A percentile compares a stretch with the other conserved stretches of the same genome.
These are phyloP conservation scores for Todiramphus chloris DNA, from an alignment of 2,113 vertebrate species.

Conservation along the genomic window DNA sequence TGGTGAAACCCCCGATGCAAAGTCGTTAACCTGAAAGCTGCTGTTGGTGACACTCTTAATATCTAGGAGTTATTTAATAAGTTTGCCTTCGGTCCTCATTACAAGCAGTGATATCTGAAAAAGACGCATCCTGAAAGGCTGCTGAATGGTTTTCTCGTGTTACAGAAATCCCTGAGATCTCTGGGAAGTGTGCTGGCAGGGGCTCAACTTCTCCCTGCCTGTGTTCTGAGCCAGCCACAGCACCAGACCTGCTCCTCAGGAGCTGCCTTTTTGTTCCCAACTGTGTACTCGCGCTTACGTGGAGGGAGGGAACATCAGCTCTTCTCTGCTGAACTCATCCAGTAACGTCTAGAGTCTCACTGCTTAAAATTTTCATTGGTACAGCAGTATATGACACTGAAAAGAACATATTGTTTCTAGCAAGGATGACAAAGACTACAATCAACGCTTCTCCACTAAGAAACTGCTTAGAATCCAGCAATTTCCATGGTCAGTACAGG, in stretches of 20 bases:
- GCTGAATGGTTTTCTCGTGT: not conserved
- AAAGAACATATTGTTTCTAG: not conserved
- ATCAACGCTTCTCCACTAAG: not conserved
- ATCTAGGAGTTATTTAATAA: not conserved
- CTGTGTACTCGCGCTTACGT: accelerated
- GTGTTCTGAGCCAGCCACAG: not conserved
- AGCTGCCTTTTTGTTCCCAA: not conserved
- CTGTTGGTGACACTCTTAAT: not conserved
- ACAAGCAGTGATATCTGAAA: not conserved
- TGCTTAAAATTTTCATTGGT: not conserved
- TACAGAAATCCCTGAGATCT: not conserved
- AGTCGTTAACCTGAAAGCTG: not conserved
- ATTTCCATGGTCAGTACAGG: not conserved
- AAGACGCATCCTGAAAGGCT: not conserved
- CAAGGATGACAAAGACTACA: not conserved
- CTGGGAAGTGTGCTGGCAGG: accelerated
- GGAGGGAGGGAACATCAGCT: not conserved
- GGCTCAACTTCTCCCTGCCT: not conserved
- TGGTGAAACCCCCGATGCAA: not conserved
- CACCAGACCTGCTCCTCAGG: not conserved
- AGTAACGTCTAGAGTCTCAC: not conserved
- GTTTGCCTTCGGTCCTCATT: constrained; percentile 16
- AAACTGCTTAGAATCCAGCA: not conserved
- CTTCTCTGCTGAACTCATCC: not conserved
- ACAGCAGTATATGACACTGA: not conserved